Evolutionary conservation across 30 jellyfish, hydroid and myxozoan genomes (phyloP).

Genomic region (Rhopilema esculentum): DNA sequence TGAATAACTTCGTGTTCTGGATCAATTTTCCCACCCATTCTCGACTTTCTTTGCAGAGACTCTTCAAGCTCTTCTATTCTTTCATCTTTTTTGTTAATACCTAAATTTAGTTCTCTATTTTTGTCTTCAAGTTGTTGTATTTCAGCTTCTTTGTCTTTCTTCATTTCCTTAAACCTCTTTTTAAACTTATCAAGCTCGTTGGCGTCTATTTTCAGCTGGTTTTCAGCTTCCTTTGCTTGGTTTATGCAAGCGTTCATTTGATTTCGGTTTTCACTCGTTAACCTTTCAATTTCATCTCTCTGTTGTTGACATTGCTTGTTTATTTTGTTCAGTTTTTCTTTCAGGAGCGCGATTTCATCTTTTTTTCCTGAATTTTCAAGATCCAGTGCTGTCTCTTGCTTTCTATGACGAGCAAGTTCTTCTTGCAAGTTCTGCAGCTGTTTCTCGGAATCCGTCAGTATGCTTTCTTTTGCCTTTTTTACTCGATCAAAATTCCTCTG

Average conservation of each 20-base stretch:
- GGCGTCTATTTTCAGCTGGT: constrained; percentile 7
- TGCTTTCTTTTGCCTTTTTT: constrained; percentile 40
- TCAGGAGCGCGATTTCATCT: constrained; percentile 4
- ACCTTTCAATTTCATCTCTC: neutral
- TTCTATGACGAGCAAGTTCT: neutral
- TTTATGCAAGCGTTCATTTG: neutral
- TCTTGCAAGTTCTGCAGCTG: constrained; percentile 13
- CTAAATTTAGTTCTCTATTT: neutral
- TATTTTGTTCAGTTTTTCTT: neutral
- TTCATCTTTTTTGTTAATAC: neutral
- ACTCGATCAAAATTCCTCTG: constrained; percentile 46
- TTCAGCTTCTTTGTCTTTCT: constrained; percentile 13
- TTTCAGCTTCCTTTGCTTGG: constrained; percentile 16
- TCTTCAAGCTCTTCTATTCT: constrained; percentile 13
- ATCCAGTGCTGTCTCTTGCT: neutral
- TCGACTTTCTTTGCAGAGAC: neutral
- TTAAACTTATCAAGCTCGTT: neutral
- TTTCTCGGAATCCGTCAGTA: constrained; percentile 19
- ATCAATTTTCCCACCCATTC: neutral
- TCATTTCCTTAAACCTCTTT: neutral
- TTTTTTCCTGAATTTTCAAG: neutral
- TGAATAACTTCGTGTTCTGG: neutral
- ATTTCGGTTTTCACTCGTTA: neutral
- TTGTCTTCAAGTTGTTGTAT: constrained; percentile 11
- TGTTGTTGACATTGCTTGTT: neutral